Base-by-base conservation (phyloP, 2,888 invertebrate genomes). In the Saturnia pavonia region DNA sequence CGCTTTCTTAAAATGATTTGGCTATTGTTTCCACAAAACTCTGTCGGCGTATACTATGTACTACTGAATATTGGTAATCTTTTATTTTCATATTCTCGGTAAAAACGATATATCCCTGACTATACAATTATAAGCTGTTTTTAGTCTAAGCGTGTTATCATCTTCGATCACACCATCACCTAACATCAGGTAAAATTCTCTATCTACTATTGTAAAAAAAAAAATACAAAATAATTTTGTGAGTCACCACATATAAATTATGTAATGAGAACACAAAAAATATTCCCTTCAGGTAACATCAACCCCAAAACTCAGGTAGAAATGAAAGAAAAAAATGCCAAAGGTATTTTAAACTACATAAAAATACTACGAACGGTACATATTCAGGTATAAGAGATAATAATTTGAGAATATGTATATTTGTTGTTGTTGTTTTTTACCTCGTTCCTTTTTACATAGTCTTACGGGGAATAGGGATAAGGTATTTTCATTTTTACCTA, bases 281-380 rank as follows among this genome's bases (percentile, higher is more conserved):
- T 25, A 4, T 60, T 60, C 4, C 57, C 27, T 14, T 60, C 14
- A 60, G 57, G 57, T 60, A 60, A 60, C 16, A 25, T 27, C 14
- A 14, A 60, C 27, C 57, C 25, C 27, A 60, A 60, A 60, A 27
- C 57, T 25, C 27, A 60, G 57, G 57, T 60, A 60, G 57, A 60
- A 60, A 60, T 14, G 25, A 57, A 12, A 11, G 54, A 27, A 60
- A 14, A 57, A 57, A 60, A 60, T 27, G 8, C 14, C 57, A 27
- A 60, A 27, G 14, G 22, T 54, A 54, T 54, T 54, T 22, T 22
- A 54, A 54, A 22, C 54, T n/a, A 1, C 8, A 60, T 6, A 60
- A 25, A 14, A 60, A 14, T 60, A 60, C 57, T 27, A 25, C 27
- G 25, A 14, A 25, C n/a, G n/a, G 54, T 54, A 22, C 11, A 60